Percentiles rank a stretch among this genome's conserved stretches.
Evolutionary conservation across 92 coral and sea anemone species (phyloP).

Genomic region (Isaurus tuberculatus): DNA sequence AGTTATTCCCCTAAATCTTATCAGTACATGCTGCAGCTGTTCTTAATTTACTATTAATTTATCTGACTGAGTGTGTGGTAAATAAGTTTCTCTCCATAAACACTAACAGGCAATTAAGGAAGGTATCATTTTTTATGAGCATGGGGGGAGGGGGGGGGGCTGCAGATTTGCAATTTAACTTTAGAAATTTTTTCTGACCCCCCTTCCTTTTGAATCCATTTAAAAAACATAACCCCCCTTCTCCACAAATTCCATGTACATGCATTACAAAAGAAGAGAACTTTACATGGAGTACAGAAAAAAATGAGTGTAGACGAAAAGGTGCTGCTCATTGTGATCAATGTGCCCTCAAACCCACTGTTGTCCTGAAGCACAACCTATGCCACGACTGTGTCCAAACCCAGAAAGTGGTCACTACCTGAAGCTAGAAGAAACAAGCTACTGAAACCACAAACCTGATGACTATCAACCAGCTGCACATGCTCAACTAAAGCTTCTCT

Average conservation of each 20-base stretch:
- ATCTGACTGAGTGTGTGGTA: too few relatives aligned
- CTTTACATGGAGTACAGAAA: not conserved
- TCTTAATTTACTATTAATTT: too few relatives aligned
- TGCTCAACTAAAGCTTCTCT: constrained; percentile 10
- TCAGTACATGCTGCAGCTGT: too few relatives aligned
- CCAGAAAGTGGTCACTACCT: constrained; percentile 18
- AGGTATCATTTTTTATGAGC: too few relatives aligned
- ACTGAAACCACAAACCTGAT: not conserved
- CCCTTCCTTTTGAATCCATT: too few relatives aligned
- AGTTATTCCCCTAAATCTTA: too few relatives aligned
- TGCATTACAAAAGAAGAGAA: not conserved
- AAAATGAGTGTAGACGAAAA: not conserved
- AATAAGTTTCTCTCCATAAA: too few relatives aligned
- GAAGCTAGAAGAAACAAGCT: not conserved
- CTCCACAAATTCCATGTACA: not conserved
- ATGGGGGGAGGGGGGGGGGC: too few relatives aligned
- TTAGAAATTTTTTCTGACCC: too few relatives aligned
- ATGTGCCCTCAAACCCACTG: constrained; percentile 1
- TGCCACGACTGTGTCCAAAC: not conserved
- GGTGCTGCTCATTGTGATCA: not conserved
- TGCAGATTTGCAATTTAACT: too few relatives aligned
- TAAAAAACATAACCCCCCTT: too few relatives aligned
- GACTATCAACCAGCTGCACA: not conserved
- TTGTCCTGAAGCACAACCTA: not conserved
- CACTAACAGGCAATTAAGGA: too few relatives aligned